Evolutionary conservation across 2,888 invertebrate genomes (phyloP), one percentile per base, ranked within the genome.

Genomic region (Oxyteleia sp.): DNA sequence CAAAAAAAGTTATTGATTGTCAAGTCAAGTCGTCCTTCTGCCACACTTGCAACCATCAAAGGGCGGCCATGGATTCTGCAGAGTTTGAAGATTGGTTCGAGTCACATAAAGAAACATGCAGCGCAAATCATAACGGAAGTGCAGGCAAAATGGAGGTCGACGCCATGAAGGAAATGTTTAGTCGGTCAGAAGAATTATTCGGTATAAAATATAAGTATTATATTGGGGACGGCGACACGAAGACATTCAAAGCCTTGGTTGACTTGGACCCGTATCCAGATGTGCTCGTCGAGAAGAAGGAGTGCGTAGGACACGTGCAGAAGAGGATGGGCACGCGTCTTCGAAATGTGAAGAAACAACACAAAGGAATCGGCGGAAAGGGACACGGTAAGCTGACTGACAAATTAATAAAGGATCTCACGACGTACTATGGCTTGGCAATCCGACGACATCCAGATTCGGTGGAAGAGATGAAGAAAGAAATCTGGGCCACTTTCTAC

Each of bases 71-170:
- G 23, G 57, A 66, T 66, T 35, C 55, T 38, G 45, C 49, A 41
- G 82, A 85, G 49, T 82, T 71, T 63, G 64, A 72, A 72, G 66
- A 72, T 32, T 84, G 80, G 35, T 55, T 13, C 35, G 35, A 55
- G 18, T 16, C 32, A 5, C 32, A 55, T 35, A 10, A 3, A n/a
- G 26, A 64, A 20, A 49, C 8, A 7, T 20, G 64, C 64, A 49
- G n/a, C 20, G 41, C 38, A 41, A 59, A 59, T 38, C 59, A 59
- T 43, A 20, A 59, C 10, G 59, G 59, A 53, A 53, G 47, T 47
- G 47, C 47, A 11, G 38, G 38, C 38, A 45, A 45, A 45, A 45
- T 45, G 45, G 45, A 45, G 20, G 45, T 45, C 10, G 45, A 45
- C 18, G 16, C 18, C 8, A 11, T 45, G 10, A 45, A 45, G 11